phyloP scores from a whole-genome alignment of 2,797 vertebrate species.

The Clarias pachynema region DNA sequence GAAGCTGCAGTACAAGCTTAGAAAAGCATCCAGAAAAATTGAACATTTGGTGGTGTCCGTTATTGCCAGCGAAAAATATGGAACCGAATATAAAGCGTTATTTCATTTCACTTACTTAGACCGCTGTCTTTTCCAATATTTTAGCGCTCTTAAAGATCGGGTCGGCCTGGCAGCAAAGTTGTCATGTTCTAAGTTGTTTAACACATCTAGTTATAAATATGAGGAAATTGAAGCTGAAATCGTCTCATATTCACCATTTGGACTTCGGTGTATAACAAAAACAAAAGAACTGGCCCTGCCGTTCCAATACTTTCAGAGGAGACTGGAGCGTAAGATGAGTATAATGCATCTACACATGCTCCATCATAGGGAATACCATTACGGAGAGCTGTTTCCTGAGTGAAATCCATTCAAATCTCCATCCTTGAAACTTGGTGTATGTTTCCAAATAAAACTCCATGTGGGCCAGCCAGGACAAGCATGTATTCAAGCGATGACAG shows the following conservation, averaged over 20 bases:
- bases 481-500: conserved; percentile 54
- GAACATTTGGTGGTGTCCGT: not conserved
- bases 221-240: conserved; percentile 1
- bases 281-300: not conserved
- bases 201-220: not conserved
- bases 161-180: not conserved
- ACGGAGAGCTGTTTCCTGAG: conserved; percentile 44
- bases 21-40: too few species aligned
- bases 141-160: not conserved
- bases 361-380: conserved; percentile 38
- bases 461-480: conserved; percentile 47
- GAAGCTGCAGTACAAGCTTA: too few species aligned
- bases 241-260: not conserved
- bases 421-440: conserved; percentile 50
- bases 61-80: not conserved
- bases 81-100: not conserved
- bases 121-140: not conserved
- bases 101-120: not conserved
- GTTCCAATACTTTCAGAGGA: not conserved
- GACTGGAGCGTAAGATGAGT: conserved; percentile 6
- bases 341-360: conserved; percentile 35
- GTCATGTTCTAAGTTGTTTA: not conserved
- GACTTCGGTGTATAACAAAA: not conserved
- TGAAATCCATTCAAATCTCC: conserved; percentile 49
- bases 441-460: conserved; percentile 52